A percentile compares a stretch with the other conserved stretches of the same genome.
Evolutionary conservation across 2,797 vertebrate genomes (phyloP).

Genomic region (Oreonectes daqikongensis): DNA sequence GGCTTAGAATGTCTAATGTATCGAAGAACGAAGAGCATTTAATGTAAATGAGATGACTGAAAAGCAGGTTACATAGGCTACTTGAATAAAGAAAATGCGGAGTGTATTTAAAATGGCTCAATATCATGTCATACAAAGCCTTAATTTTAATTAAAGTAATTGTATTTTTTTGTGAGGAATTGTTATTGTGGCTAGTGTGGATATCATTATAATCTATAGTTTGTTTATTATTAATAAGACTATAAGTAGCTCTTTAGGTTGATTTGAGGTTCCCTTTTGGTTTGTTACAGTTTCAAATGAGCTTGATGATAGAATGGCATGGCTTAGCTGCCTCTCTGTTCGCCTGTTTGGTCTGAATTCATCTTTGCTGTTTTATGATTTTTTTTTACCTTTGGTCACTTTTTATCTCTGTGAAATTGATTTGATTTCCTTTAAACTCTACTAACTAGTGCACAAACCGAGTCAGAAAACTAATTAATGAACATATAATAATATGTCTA

Average conservation of each 20-base stretch:
- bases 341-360: not conserved
- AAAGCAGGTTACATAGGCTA: too few relatives aligned
- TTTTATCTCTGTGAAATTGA: not conserved
- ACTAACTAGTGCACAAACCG: not conserved
- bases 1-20: not conserved
- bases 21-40: not conserved
- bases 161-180: not conserved
- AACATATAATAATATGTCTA: too few relatives aligned
- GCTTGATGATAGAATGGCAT: too few relatives aligned
- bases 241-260: not conserved
- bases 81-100: too few relatives aligned
- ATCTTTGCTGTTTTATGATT: not conserved
- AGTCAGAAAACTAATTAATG: slow-evolving; percentile 36
- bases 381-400: not conserved
- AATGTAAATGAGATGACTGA: not conserved
- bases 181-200: not conserved
- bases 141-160: too few relatives aligned
- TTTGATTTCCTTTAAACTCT: not conserved
- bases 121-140: too few relatives aligned
- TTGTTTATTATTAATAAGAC: not conserved
- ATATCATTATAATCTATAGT: not conserved
- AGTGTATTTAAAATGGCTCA: not conserved
- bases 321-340: not conserved
- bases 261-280: not conserved
- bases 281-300: not conserved